Conservation (phyloP, 2,113 vertebrate species). For the Diadophis punctatus region DNA sequence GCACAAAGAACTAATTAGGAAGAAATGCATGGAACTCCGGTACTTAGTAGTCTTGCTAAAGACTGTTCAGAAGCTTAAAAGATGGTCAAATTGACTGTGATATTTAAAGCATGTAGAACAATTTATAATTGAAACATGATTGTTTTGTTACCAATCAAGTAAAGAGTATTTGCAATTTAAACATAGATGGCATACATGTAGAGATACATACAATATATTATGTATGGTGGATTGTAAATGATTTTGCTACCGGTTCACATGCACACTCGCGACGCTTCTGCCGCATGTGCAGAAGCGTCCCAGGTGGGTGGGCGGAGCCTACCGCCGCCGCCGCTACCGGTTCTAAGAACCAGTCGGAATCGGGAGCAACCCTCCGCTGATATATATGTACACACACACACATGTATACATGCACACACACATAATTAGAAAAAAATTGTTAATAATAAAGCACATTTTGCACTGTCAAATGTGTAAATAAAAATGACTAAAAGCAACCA, state of each 20-base stretch:
- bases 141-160: slow-evolving; percentile 29
- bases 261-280: too few relatives aligned
- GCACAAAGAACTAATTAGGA: not conserved
- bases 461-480: slow-evolving; percentile 44
- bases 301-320: too few relatives aligned
- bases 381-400: not conserved
- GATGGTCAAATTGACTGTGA: not conserved
- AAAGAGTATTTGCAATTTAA: slow-evolving; percentile 44
- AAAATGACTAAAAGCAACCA: slow-evolving; percentile 43
- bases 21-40: not conserved
- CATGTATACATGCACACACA: not conserved
- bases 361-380: too few relatives aligned
- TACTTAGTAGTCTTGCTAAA: not conserved
- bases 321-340: too few relatives aligned
- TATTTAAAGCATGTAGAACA: not conserved
- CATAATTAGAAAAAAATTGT: slow-evolving; percentile 29
- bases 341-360: too few relatives aligned
- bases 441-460: slow-evolving; percentile 46
- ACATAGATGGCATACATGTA: slow-evolving; percentile 26
- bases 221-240: not conserved
- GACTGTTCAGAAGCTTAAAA: not conserved
- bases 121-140: slow-evolving; percentile 12
- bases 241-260: too few relatives aligned
- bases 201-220: not conserved
- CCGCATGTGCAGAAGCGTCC: too few relatives aligned